Percentiles rank a stretch among this genome's conserved stretches.
These are phyloP conservation scores for Cuculus canorus DNA, from an alignment of 2,797 vertebrate species.

Conservation along the genomic window DNA sequence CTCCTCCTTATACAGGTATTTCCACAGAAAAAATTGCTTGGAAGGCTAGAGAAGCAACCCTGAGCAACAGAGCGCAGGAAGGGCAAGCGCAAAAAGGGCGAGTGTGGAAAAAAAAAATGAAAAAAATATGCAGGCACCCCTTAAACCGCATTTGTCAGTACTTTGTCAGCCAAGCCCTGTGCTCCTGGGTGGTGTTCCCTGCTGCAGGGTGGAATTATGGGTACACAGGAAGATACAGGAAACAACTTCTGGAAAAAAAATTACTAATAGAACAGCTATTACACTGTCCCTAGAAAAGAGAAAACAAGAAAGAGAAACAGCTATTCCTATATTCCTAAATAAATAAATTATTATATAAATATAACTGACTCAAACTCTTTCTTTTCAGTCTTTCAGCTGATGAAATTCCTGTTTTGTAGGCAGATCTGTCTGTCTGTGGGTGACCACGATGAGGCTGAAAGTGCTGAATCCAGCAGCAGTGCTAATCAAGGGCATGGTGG, in stretches of 20 bases:
- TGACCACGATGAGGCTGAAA: background rate
- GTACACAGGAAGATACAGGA: background rate
- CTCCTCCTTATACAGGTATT: background rate
- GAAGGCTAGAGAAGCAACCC: background rate
- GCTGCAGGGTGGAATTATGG: background rate
- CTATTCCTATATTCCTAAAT: no score
- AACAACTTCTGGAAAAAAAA: background rate
- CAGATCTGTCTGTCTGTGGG: background rate
- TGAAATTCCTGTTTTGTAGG: background rate
- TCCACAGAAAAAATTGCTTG: background rate
- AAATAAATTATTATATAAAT: no score
- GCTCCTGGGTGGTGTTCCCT: rapidly evolving
- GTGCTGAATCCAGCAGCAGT: background rate
- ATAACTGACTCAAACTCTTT: background rate
- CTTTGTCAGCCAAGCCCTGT: rapidly evolving
- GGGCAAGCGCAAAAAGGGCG: background rate
- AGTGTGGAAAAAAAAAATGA: background rate
- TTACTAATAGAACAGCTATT: background rate
- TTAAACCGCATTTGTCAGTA: background rate
- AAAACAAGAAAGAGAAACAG: background rate
- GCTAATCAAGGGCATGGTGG: background rate
- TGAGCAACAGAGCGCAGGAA: background rate
- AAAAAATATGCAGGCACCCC: rapidly evolving
- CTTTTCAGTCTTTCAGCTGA: background rate
- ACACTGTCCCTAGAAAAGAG: background rate